Conservation (phyloP, 2,113 vertebrate genomes). For the Phalacrocorax brasilianus region DNA sequence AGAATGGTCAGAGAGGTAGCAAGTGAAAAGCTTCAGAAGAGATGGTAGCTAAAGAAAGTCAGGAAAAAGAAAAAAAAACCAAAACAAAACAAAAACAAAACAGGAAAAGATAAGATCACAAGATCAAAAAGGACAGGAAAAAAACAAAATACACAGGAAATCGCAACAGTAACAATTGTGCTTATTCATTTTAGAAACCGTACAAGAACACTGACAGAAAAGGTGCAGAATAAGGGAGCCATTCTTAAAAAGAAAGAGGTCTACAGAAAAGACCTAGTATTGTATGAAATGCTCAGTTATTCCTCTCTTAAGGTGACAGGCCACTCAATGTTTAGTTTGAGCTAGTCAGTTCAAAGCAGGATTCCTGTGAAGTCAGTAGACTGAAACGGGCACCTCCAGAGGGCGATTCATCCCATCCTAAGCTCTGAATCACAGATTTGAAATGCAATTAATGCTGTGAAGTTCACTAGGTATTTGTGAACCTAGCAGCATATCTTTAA, state of each 20-base stretch:
- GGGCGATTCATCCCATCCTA: constrained; percentile 26
- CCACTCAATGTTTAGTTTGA: not conserved
- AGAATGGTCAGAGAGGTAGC: constrained; percentile 17
- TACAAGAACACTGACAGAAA: not conserved
- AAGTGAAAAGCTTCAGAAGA: constrained; percentile 25
- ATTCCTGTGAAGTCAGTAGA: not conserved
- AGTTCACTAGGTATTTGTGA: not conserved
- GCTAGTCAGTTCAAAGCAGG: not conserved
- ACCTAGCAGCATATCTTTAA: not conserved
- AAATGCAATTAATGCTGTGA: not conserved
- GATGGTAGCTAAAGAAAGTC: not conserved
- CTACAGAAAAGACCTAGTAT: not conserved
- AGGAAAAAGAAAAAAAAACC: not conserved
- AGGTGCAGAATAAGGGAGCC: not conserved
- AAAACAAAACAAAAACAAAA: no score
- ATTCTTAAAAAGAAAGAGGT: not conserved
- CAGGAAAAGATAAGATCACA: not conserved
- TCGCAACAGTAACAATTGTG: not conserved
- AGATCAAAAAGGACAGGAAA: constrained; percentile 11
- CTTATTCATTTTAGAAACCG: not conserved
- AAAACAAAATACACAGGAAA: constrained; percentile 13
- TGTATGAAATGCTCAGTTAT: not conserved
- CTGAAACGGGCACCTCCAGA: constrained; percentile 45
- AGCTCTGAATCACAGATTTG: not conserved
- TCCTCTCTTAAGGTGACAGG: not conserved